phyloP scores from a whole-genome alignment of 2,113 vertebrate species.

The Conger conger region DNA sequence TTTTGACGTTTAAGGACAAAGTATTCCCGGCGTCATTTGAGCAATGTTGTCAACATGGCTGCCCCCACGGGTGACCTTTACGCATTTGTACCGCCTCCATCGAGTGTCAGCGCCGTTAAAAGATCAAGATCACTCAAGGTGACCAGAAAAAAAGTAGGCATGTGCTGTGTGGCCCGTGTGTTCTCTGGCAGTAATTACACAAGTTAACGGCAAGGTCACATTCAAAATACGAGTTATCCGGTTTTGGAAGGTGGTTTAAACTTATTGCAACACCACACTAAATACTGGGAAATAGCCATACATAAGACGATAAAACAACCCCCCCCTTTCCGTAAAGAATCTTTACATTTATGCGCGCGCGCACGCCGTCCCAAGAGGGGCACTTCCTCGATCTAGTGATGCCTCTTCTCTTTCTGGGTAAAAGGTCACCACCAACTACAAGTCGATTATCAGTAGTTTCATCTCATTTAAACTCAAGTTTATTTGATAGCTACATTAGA shows the following conservation, averaged over 20 bases:
- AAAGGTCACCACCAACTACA: slow-evolving; percentile 61
- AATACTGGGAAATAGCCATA: too few species aligned
- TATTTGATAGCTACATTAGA: too few species aligned
- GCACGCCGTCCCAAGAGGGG: slow-evolving; percentile 15
- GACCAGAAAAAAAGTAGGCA: not conserved
- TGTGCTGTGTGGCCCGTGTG: not conserved
- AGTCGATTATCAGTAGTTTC: not conserved
- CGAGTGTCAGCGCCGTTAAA: not conserved
- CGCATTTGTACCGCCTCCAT: slow-evolving; percentile 45
- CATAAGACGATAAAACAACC: not conserved
- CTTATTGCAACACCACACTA: too few species aligned
- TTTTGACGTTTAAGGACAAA: slow-evolving; percentile 16
- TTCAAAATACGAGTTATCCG: not conserved
- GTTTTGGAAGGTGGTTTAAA: too few species aligned
- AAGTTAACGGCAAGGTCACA: not conserved
- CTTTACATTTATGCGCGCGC: not conserved
- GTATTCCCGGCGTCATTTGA: slow-evolving; percentile 16
- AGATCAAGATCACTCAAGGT: not conserved
- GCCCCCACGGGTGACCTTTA: slow-evolving; percentile 78
- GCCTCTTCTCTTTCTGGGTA: slow-evolving; percentile 56
- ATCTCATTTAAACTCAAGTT: not conserved
- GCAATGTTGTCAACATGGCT: slow-evolving; percentile 68
- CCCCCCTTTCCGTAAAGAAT: not conserved
- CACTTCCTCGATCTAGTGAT: not conserved
- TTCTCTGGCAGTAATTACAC: not conserved